Evolutionary conservation across 2,797 vertebrate species (phyloP).

Genomic region (Nyctalus aviator): DNA sequence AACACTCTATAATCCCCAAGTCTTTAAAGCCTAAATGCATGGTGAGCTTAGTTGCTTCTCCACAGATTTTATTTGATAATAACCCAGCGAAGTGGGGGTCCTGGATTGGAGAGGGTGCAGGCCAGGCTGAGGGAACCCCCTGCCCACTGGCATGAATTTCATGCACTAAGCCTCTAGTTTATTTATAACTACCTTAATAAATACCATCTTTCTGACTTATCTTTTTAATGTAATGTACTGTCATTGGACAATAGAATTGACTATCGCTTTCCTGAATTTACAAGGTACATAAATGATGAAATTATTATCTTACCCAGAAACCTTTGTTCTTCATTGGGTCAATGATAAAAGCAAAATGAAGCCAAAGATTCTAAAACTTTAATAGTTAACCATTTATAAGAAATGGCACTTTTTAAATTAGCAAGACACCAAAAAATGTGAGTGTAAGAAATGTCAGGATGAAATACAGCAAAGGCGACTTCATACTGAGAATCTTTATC

Average conservation of each 20-base stretch:
- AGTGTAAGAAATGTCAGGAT: constrained; percentile 62
- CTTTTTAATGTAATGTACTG: neutral
- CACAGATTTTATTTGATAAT: too few relatives aligned
- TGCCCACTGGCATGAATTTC: too few relatives aligned
- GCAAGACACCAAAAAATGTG: neutral
- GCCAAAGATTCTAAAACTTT: neutral
- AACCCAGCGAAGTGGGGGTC: too few relatives aligned
- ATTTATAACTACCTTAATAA: constrained; percentile 68
- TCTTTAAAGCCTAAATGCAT: too few relatives aligned
- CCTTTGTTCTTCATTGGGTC: constrained; percentile 38
- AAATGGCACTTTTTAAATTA: constrained; percentile 67
- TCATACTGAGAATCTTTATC: constrained; percentile 45
- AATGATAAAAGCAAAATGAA: constrained; percentile 34
- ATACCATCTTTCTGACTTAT: neutral
- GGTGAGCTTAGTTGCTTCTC: too few relatives aligned
- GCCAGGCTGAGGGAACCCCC: too few relatives aligned
- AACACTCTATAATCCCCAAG: too few relatives aligned
- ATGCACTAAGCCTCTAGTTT: neutral
- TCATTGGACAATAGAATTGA: constrained; percentile 57
- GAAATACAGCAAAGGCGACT: constrained; percentile 25
- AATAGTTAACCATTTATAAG: constrained; percentile 60
- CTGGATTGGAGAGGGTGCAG: too few relatives aligned
- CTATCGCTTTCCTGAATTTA: constrained; percentile 19
- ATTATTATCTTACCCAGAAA: constrained; percentile 64
- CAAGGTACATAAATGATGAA: constrained; percentile 62